A percentile compares a stretch with the other conserved stretches of the same genome.
These are phyloP conservation scores for Agrochola lota DNA, from an alignment of 2,888 invertebrate genomes.

Conservation along the genomic window DNA sequence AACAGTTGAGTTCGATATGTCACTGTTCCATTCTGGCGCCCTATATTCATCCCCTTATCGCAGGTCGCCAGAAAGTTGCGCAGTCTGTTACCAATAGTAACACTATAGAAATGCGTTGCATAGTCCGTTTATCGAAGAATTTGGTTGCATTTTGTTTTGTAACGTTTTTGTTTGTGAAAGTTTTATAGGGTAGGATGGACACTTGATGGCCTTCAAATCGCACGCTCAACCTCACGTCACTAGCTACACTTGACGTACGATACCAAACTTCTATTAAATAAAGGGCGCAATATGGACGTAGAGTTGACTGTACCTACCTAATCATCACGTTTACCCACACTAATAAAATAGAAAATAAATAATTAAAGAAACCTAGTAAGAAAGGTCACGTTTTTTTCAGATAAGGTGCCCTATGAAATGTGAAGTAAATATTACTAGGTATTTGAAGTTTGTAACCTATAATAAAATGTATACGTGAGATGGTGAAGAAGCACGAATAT, in stretches of 20 bases:
- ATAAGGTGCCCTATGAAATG: constrained; percentile 3
- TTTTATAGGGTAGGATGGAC: background rate
- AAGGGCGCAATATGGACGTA: background rate
- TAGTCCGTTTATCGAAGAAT: constrained; percentile 10
- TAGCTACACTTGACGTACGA: background rate
- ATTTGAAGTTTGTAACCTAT: background rate
- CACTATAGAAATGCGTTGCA: constrained; percentile 15
- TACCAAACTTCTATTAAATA: background rate
- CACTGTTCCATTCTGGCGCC: constrained; percentile 11
- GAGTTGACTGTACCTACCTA: background rate
- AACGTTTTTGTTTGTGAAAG: constrained; percentile 22
- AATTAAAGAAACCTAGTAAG: background rate
- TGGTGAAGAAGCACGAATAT: background rate
- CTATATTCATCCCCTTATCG: constrained; percentile 68
- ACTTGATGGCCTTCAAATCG: background rate
- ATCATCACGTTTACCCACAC: background rate
- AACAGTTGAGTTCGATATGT: constrained; percentile 46
- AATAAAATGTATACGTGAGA: constrained; percentile 3
- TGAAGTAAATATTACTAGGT: background rate
- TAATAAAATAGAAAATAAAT: background rate
- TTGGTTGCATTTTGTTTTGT: constrained; percentile 17
- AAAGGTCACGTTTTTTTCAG: constrained; percentile 14
- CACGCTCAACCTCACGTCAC: background rate
- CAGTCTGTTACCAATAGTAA: constrained; percentile 15
- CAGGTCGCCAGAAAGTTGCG: constrained; percentile 1